These are phyloP conservation scores for Melolontha melolontha DNA, from an alignment of 2,888 invertebrate genomes.

Conservation along the genomic window DNA sequence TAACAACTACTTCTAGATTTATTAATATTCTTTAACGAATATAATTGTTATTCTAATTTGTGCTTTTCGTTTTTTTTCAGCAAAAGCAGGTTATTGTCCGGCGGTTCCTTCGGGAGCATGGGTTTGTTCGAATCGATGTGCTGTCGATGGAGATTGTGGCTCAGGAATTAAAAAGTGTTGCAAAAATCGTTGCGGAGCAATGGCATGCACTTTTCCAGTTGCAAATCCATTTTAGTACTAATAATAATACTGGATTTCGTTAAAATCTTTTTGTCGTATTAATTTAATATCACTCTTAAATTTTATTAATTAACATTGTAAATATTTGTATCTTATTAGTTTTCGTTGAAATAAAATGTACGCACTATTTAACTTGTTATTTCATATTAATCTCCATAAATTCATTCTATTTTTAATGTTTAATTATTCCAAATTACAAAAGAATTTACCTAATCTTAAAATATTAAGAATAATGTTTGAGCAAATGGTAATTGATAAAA, in stretches of 20 bases:
- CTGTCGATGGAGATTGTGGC: conserved; percentile 60
- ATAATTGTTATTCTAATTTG: neutral
- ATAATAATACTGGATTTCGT: conserved; percentile 5
- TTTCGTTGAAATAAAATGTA: no score
- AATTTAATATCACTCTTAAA: neutral
- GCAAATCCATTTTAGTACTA: neutral
- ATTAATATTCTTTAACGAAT: no score
- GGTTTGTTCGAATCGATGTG: conserved; percentile 64
- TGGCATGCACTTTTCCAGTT: conserved; percentile 60
- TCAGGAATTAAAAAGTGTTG: conserved; percentile 61
- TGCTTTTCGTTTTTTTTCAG: conserved; percentile 49
- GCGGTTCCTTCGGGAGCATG: conserved; percentile 61
- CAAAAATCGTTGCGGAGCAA: conserved; percentile 64
- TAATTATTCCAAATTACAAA: no score
- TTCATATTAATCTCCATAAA: no score
- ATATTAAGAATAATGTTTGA: no score
- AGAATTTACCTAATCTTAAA: no score
- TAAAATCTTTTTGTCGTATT: neutral
- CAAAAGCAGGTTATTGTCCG: conserved; percentile 63
- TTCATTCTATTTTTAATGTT: no score
- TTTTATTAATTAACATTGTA: neutral
- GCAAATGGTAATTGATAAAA: no score
- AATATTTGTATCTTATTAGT: no score
- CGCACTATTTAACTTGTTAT: no score
- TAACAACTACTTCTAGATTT: no score